Percentiles rank a stretch among this genome's conserved stretches.
phyloP scores from a whole-genome alignment of 2,797 vertebrate genomes.

The Liasis olivaceus region DNA sequence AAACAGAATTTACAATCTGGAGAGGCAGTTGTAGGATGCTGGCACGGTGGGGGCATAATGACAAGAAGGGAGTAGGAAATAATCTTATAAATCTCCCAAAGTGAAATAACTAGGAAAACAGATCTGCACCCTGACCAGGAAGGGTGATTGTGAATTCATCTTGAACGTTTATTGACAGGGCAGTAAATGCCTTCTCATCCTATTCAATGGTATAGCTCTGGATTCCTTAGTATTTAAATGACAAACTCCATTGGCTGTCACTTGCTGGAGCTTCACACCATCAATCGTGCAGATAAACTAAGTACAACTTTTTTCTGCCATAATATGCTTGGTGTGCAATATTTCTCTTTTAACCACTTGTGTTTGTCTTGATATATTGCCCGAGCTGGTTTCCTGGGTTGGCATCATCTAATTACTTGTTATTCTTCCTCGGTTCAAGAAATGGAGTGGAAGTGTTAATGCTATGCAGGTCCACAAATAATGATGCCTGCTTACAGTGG shows the following conservation, averaged over 20 bases:
- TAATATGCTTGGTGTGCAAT: not conserved
- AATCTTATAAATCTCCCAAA: not conserved
- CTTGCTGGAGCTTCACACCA: not conserved
- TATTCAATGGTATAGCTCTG: not conserved
- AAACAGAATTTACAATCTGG: not conserved
- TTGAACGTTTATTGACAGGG: not conserved
- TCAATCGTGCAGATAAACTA: not conserved
- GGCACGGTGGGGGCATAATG: no score
- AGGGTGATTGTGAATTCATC: not conserved
- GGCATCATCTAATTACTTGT: conserved; percentile 33
- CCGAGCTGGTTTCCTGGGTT: conserved; percentile 16
- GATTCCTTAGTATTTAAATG: not conserved
- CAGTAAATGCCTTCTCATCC: not conserved
- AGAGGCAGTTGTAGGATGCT: not conserved
- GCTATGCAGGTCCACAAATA: conserved; percentile 34
- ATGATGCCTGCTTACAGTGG: conserved; percentile 19
- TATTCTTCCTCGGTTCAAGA: conserved; percentile 29
- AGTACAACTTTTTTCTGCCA: not conserved
- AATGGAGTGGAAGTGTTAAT: not conserved
- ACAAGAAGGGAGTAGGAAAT: not conserved
- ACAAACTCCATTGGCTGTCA: not conserved
- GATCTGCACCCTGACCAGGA: not conserved
- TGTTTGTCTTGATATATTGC: conserved; percentile 23
- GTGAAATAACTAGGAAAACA: not conserved
- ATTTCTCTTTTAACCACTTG: not conserved